Evolutionary conservation across 2,888 invertebrate species (phyloP).

Genomic region (Troides aeacus): DNA sequence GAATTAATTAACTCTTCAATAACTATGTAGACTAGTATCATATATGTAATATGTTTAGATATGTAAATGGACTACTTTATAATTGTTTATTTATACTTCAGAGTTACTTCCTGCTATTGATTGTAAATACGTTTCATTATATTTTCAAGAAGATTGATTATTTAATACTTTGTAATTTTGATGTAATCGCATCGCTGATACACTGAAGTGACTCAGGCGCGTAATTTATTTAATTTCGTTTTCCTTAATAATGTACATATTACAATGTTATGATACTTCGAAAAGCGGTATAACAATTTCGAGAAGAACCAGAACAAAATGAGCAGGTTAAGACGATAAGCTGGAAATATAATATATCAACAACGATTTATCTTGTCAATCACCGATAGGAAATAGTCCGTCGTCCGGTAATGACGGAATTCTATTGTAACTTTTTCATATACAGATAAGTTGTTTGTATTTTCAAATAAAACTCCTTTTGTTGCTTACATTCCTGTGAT

Average conservation of each 20-base stretch:
- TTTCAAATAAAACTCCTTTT: conserved; percentile 16
- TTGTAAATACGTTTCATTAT: conserved; percentile 1
- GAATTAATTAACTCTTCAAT: neutral
- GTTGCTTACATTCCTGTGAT: neutral
- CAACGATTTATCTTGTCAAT: conserved; percentile 22
- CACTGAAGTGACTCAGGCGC: conserved; percentile 13
- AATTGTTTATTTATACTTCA: neutral
- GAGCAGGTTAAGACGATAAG: conserved; percentile 15
- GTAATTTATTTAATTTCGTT: conserved; percentile 9
- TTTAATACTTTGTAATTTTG: conserved; percentile 31
- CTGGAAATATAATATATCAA: conserved; percentile 21
- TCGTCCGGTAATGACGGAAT: conserved; percentile 20
- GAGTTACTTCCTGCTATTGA: neutral
- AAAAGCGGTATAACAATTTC: conserved; percentile 4
- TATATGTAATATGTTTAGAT: neutral
- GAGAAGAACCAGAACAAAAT: conserved; percentile 11
- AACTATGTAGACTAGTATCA: neutral
- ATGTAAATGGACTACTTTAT: neutral
- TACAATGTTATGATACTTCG: conserved; percentile 1
- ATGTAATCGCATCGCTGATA: conserved; percentile 18
- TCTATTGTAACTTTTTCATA: conserved; percentile 31
- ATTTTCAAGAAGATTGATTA: conserved; percentile 12
- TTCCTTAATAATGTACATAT: conserved; percentile 15
- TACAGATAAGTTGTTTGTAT: conserved; percentile 30
- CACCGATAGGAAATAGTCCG: conserved; percentile 28